phyloP scores from a whole-genome alignment of 2,113 vertebrate genomes.

The Passer domesticus region DNA sequence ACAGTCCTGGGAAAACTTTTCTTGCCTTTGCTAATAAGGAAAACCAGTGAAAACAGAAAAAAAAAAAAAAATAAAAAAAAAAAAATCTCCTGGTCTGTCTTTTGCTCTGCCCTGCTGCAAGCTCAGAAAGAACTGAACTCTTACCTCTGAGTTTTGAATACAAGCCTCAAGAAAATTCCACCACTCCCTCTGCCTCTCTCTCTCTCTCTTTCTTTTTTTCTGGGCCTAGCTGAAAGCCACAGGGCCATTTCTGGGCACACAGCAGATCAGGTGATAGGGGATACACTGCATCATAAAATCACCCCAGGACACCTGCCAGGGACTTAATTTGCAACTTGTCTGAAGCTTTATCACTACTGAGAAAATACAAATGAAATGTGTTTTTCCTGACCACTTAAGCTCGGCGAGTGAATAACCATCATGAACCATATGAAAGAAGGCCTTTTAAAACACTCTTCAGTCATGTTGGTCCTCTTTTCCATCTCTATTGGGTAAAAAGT shows the following conservation, averaged over 20 bases:
- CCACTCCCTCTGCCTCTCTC: not conserved
- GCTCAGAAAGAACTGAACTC: not conserved
- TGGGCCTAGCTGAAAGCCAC: not conserved
- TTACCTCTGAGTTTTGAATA: not conserved
- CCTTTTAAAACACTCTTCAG: not conserved
- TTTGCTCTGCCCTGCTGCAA: accelerated
- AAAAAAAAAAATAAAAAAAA: too few relatives aligned
- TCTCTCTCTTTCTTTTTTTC: not conserved
- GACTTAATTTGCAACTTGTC: not conserved
- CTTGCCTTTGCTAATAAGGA: not conserved
- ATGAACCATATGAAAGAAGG: not conserved
- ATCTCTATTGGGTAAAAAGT: not conserved
- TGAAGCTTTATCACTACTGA: not conserved
- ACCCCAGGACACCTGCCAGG: not conserved
- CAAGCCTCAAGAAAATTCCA: not conserved
- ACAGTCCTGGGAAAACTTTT: not conserved
- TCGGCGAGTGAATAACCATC: not conserved
- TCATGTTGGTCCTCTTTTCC: not conserved
- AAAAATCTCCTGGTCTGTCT: too few relatives aligned
- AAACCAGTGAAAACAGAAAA: not conserved
- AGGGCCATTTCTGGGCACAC: not conserved
- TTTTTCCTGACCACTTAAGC: not conserved
- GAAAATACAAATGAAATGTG: not conserved
- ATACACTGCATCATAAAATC: not conserved
- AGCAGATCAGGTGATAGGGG: not conserved